Percentiles rank a stretch among this genome's conserved stretches.
Evolutionary conservation across 2,888 invertebrate genomes (phyloP).

Genomic region (Drosophila nigritarsus): DNA sequence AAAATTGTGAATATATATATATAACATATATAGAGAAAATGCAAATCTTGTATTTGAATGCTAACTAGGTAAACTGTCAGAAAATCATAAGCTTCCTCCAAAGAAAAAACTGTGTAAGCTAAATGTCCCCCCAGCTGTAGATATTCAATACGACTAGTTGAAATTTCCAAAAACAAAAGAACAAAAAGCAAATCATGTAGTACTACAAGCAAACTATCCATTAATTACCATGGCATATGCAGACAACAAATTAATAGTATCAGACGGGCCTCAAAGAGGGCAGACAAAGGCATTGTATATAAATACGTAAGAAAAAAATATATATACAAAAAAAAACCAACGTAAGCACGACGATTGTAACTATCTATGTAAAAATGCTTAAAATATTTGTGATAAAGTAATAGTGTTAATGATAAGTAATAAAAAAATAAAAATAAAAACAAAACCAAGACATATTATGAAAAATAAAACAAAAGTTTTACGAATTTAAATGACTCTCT

Average conservation of each 20-base stretch:
- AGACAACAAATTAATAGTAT: constrained; percentile 35
- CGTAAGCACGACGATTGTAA: constrained; percentile 70
- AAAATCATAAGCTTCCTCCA: constrained; percentile 70
- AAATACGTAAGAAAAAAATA: constrained; percentile 43
- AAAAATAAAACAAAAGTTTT: constrained; percentile 31
- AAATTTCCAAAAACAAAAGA: constrained; percentile 44
- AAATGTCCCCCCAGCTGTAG: constrained; percentile 66
- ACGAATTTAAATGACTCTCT: neutral
- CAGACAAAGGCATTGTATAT: constrained; percentile 40
- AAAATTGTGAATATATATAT: constrained; percentile 39
- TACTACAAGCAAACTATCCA: constrained; percentile 22
- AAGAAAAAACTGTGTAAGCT: constrained; percentile 44
- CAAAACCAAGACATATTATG: constrained; percentile 61
- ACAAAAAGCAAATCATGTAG: constrained; percentile 51
- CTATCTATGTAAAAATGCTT: constrained; percentile 82
- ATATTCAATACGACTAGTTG: constrained; percentile 66
- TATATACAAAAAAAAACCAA: constrained; percentile 21
- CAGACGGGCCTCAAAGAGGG: constrained; percentile 37
- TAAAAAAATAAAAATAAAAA: constrained; percentile 63
- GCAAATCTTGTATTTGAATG: constrained; percentile 43
- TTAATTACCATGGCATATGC: constrained; percentile 24
- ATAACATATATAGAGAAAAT: constrained; percentile 1
- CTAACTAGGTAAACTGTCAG: constrained; percentile 32
- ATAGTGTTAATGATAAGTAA: constrained; percentile 78
- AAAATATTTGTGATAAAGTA: constrained; percentile 82